phyloP scores from a whole-genome alignment of 2,797 vertebrate genomes.

The Lophotriccus pileatus region DNA sequence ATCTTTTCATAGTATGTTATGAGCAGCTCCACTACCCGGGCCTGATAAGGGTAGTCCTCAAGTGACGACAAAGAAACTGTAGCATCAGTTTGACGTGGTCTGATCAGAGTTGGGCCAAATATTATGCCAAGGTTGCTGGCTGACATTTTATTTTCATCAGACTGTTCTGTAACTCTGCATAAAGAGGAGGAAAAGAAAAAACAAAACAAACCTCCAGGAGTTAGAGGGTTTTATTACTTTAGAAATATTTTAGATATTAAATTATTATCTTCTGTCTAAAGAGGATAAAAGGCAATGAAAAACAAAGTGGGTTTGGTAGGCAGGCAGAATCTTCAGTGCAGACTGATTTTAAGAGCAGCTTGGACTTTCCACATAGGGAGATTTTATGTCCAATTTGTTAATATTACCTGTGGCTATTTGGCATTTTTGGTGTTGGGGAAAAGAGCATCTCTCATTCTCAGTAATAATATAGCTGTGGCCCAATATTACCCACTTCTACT shows the following conservation, averaged over 20 bases:
- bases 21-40: conserved; percentile 90
- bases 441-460: neutral
- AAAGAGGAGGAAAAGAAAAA: neutral
- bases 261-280: neutral
- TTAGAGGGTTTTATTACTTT: neutral
- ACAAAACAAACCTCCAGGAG: neutral
- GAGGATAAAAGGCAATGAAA: neutral
- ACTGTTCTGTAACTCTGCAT: conserved; percentile 87
- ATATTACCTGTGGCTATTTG: neutral
- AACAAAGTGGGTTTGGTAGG: neutral
- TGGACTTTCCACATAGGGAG: neutral
- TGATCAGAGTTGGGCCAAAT: conserved; percentile 94
- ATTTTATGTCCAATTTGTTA: neutral
- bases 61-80: conserved; percentile 93
- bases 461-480: neutral
- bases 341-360: neutral
- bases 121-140: conserved; percentile 96
- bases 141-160: conserved; percentile 97
- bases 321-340: neutral
- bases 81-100: conserved; percentile 87
- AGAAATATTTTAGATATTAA: neutral
- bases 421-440: neutral
- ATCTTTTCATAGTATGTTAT: conserved; percentile 86
- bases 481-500: neutral
- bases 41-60: conserved; percentile 95